These are phyloP conservation scores for Peromyscus aztecus DNA, from an alignment of 2,797 vertebrate genomes.

Conservation along the genomic window DNA sequence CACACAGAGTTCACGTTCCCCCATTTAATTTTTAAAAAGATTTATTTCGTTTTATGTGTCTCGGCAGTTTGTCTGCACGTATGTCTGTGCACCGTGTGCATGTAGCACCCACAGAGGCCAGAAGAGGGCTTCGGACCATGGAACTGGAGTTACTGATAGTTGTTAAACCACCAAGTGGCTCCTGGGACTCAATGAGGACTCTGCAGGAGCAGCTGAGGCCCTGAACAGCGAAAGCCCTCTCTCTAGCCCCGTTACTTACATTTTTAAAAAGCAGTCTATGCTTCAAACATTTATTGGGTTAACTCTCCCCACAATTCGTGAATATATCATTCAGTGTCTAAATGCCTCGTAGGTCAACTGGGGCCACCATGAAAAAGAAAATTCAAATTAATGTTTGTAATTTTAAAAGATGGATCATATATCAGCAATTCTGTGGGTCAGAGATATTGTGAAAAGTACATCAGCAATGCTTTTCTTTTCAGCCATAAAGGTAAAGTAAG, in stretches of 20 bases:
- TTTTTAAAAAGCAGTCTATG: neutral
- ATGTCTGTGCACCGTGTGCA: neutral
- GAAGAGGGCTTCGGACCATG: neutral
- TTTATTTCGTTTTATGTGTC: neutral
- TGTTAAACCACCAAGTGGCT: neutral
- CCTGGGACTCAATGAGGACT: neutral
- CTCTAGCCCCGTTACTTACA: neutral
- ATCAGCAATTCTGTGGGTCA: neutral
- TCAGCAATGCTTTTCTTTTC: neutral
- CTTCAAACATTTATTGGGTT: neutral
- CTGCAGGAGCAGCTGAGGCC: too few species aligned
- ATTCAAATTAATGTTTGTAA: neutral
- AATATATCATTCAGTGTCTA: neutral
- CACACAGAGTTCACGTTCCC: neutral
- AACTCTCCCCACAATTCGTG: neutral
- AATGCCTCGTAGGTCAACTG: neutral
- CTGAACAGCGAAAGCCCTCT: neutral
- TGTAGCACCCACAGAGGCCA: neutral
- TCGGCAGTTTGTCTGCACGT: neutral
- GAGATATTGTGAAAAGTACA: constrained; percentile 10
- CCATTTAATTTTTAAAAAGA: neutral
- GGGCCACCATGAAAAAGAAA: neutral
- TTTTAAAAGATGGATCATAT: constrained; percentile 3
- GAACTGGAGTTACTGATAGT: neutral
- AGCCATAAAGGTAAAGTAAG: neutral